phyloP scores from a whole-genome alignment of 2,113 vertebrate genomes.

The Eira barbara region DNA sequence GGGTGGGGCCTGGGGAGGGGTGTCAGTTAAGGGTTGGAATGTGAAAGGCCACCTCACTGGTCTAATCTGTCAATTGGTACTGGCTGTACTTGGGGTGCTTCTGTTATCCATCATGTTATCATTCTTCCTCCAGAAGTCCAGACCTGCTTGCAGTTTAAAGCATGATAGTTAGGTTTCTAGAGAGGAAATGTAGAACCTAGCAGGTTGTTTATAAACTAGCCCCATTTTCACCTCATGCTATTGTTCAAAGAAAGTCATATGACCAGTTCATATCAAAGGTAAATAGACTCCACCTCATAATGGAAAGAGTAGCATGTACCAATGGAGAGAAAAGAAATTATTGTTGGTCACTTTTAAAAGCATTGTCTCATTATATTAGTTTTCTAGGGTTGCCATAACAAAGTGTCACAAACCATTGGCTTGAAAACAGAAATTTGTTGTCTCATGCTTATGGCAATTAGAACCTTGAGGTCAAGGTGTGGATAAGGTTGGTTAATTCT shows the following conservation, averaged over 20 bases:
- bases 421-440: neutral
- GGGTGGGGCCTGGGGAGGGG: too few relatives aligned
- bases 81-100: neutral
- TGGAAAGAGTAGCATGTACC: neutral
- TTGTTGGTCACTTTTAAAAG: neutral
- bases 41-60: neutral
- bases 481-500: neutral
- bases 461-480: neutral
- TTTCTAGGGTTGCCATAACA: neutral
- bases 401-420: neutral
- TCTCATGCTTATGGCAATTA: neutral
- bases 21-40: neutral
- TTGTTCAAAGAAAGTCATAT: neutral
- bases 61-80: neutral
- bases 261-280: neutral
- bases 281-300: neutral
- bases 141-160: neutral
- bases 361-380: neutral
- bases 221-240: neutral
- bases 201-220: neutral
- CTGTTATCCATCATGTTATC: neutral
- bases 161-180: neutral
- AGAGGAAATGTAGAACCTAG: neutral
- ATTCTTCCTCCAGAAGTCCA: neutral
- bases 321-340: neutral